Conservation (phyloP, 2,888 invertebrate genomes). For the Standfussiana lucernea region DNA sequence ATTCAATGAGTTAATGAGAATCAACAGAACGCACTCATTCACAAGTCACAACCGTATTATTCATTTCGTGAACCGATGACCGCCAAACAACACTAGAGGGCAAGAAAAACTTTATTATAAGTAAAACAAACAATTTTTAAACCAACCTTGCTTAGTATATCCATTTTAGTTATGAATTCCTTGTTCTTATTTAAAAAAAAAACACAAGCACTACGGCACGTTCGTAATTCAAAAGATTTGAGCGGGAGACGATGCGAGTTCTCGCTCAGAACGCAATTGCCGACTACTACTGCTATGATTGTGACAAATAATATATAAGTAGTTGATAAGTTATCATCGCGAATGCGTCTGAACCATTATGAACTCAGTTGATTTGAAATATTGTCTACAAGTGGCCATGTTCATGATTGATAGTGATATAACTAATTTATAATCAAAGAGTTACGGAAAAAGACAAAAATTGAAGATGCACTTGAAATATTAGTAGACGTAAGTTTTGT, state of each 20-base stretch:
- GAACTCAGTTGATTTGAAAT: conserved; percentile 60
- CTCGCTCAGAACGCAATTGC: conserved; percentile 61
- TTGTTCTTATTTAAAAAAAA: conserved; percentile 21
- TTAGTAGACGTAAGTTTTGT: background rate
- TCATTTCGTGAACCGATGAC: conserved; percentile 46
- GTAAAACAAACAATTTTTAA: background rate
- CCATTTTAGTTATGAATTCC: conserved; percentile 63
- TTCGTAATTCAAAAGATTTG: conserved; percentile 65
- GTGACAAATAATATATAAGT: conserved; percentile 65
- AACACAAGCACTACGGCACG: conserved; percentile 53
- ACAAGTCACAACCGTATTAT: conserved; percentile 24
- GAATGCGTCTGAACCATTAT: conserved; percentile 61
- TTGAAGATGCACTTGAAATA: conserved; percentile 4
- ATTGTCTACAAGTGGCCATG: conserved; percentile 42
- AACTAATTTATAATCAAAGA: background rate
- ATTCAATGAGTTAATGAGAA: conserved; percentile 31
- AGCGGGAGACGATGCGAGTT: conserved; percentile 67
- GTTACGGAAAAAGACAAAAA: background rate
- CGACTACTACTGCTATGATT: conserved; percentile 59
- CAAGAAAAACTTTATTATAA: conserved; percentile 26
- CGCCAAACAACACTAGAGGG: conserved; percentile 51
- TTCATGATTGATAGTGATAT: conserved; percentile 13
- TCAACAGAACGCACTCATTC: conserved; percentile 32
- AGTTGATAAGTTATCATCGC: conserved; percentile 69
- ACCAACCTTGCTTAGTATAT: conserved; percentile 72